Evolutionary conservation across 2,113 vertebrate genomes (phyloP), one percentile per base, ranked within the genome.

Genomic region (Collichthys lucidus): DNA sequence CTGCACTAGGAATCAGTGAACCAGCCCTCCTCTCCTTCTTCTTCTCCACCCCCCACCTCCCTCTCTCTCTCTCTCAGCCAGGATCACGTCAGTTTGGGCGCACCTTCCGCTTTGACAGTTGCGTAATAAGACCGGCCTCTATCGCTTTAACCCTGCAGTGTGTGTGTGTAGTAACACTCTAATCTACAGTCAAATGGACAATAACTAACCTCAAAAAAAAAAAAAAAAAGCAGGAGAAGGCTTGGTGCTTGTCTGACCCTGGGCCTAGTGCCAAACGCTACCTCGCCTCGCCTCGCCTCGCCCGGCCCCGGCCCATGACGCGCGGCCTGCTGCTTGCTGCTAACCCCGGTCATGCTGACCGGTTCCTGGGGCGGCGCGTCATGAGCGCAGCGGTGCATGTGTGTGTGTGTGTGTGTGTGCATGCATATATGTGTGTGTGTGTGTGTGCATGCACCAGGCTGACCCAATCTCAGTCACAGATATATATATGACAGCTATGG

Each of bases 31-130:
- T 73, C 8, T 8, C 35, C 35, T 26, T 26, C 26, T 26, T 3
- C 26, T 26, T 26, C 26, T 26, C 26, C 26, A 26, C 31, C 31
- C 31, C 31, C 31, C 26, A 26, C 29, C 29, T 5, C 68, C 74
- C 56, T 65, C 72, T 63, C 78, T 0, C n/a, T n/a, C n/a, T n/a
- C 31, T 26, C 31, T 4, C 35, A 40, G 35, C 35, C 35, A 10
- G 50, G 68, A 74, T 68, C 80, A 65, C 82, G 84, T 85, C 87
- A 82, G 83, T 72, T 83, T 26, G 86, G 91, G 83, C 88, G 74
- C 84, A 92, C 92, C 89, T 92, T 88, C 85, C 67, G 82, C 66
- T 87, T 49, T 80, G 84, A 82, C 83, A 85, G 89, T 94, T 94
- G 93, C 92, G 92, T 92, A 94, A 94, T 68, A 86, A 86, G 53